These are phyloP conservation scores for Protobothrops mucrosquamatus DNA, from an alignment of 2,113 vertebrate genomes.

Conservation along the genomic window DNA sequence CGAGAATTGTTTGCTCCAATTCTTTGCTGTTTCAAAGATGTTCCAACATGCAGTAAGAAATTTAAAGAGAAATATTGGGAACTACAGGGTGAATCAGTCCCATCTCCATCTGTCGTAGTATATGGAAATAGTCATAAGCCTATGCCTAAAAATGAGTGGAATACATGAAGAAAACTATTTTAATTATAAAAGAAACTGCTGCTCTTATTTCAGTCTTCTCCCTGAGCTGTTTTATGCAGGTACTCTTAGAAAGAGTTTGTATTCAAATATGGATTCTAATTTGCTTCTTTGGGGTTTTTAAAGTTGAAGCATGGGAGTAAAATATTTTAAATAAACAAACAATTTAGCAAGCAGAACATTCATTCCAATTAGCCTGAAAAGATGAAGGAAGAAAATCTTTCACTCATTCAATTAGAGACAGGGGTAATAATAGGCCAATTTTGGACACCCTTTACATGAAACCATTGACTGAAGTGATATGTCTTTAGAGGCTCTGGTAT, in stretches of 20 bases:
- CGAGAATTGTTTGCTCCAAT: neutral
- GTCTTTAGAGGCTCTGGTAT: neutral
- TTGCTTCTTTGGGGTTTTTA: neutral
- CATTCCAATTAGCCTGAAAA: neutral
- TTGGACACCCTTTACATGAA: neutral
- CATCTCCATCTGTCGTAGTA: neutral
- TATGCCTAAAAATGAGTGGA: neutral
- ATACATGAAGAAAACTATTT: neutral
- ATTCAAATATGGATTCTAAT: neutral
- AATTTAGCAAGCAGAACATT: neutral
- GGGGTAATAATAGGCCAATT: neutral
- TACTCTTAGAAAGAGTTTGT: neutral
- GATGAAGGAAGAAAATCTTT: neutral
- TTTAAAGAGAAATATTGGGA: neutral
- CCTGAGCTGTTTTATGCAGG: neutral
- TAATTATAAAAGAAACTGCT: neutral
- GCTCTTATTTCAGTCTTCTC: neutral
- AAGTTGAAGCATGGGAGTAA: neutral
- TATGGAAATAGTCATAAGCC: neutral
- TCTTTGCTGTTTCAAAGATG: neutral
- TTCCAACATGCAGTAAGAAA: neutral
- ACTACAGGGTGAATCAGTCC: neutral
- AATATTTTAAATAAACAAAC: neutral
- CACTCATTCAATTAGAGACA: neutral
- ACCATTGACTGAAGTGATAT: neutral